Evolutionary conservation across 2,113 vertebrate genomes (phyloP).

Genomic region (Pipra filicauda): DNA sequence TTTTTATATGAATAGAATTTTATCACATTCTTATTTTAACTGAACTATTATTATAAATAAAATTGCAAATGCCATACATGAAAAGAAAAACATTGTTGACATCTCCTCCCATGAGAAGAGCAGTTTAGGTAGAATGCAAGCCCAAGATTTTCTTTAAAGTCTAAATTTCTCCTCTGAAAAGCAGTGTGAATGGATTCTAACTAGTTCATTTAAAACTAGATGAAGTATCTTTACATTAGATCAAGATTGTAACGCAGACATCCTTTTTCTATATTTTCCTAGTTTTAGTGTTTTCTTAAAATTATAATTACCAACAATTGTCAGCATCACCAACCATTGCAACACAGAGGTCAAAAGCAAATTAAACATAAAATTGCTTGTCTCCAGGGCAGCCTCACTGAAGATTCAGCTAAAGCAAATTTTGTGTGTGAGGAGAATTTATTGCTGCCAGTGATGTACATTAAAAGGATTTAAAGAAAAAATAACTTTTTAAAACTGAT

Average conservation of each 20-base stretch:
- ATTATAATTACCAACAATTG: not conserved
- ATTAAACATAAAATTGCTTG: not conserved
- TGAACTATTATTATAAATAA: not conserved
- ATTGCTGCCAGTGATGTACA: not conserved
- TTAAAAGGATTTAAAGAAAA: not conserved
- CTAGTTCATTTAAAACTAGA: not conserved
- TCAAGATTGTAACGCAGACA: not conserved
- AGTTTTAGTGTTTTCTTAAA: not conserved
- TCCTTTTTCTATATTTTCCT: not conserved
- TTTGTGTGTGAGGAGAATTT: not conserved
- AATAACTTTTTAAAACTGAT: not conserved
- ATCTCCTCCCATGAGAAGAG: not conserved
- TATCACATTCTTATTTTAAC: not conserved
- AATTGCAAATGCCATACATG: not conserved
- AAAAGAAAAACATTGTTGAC: not conserved
- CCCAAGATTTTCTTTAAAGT: not conserved
- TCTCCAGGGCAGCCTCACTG: not conserved
- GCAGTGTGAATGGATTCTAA: not conserved
- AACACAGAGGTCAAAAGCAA: not conserved
- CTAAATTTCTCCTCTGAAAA: not conserved
- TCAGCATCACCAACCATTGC: not conserved
- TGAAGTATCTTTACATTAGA: not conserved
- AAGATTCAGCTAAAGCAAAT: not conserved
- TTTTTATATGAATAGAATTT: not conserved
- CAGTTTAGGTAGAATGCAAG: not conserved